Percentiles rank a stretch among this genome's conserved stretches.
Evolutionary conservation across 1,140 invertebrate species (phyloP).

Genomic region (Drosophila sproati): DNA sequence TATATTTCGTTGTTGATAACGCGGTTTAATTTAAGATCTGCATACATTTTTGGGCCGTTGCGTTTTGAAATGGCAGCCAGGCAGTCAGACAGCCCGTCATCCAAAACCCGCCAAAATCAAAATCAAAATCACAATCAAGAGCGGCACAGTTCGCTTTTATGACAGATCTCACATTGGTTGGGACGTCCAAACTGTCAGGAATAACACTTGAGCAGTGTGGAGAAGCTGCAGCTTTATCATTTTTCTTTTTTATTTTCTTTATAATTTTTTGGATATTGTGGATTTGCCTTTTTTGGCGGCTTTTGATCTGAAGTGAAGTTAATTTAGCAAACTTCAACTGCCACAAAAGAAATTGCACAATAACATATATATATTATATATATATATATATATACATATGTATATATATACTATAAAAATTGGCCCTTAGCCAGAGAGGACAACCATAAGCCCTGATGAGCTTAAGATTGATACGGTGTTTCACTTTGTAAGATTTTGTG

Average conservation of each 20-base stretch:
- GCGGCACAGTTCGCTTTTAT: constrained; percentile 73
- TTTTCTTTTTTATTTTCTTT: constrained; percentile 15
- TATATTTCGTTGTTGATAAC: constrained; percentile 69
- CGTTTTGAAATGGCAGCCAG: constrained; percentile 33
- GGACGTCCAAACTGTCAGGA: constrained; percentile 75
- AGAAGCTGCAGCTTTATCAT: constrained; percentile 50
- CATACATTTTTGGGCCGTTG: constrained; percentile 78
- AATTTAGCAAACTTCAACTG: constrained; percentile 66
- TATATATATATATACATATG: constrained; percentile 10
- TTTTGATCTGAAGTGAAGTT: constrained; percentile 80
- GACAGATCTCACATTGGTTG: constrained; percentile 82
- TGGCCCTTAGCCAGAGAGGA: constrained; percentile 15
- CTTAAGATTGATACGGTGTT: constrained; percentile 30
- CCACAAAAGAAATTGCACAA: constrained; percentile 66
- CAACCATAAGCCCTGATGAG: constrained; percentile 28
- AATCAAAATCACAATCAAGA: constrained; percentile 75
- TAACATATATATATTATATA: constrained; percentile 22
- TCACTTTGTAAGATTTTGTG: constrained; percentile 22
- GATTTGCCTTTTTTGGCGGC: constrained; percentile 52
- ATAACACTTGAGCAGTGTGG: constrained; percentile 70
- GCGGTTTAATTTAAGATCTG: constrained; percentile 80
- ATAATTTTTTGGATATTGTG: constrained; percentile 23
- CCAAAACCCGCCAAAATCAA: constrained; percentile 49
- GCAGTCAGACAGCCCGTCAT: constrained; percentile 19
- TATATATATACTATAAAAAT: constrained; percentile 24